Percentiles rank a stretch among this genome's conserved stretches.
phyloP scores from a whole-genome alignment of 2,888 invertebrate species.

The Cryptosula pallasiana region DNA sequence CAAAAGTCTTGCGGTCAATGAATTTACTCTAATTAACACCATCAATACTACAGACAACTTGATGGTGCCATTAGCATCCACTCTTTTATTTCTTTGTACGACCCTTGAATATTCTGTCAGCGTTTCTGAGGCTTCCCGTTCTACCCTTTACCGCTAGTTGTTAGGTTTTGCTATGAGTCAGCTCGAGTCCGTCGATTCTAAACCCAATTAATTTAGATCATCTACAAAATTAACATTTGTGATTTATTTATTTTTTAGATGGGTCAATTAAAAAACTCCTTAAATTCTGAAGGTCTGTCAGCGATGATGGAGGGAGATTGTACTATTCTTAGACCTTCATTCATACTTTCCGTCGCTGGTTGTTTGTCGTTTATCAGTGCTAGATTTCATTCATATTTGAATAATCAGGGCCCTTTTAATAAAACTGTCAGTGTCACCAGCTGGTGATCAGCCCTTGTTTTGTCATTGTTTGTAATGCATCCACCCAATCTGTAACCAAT shows the following conservation, averaged over 20 bases:
- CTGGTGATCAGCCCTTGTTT: not conserved
- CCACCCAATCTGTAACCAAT: too few species aligned
- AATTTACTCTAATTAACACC: slow-evolving; percentile 1
- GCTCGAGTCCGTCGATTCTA: too few species aligned
- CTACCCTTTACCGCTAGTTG: too few species aligned
- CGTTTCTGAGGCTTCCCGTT: too few species aligned
- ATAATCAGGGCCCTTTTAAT: not conserved
- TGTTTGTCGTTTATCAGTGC: not conserved
- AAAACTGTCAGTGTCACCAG: not conserved
- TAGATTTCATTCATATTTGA: not conserved
- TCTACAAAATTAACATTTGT: not conserved
- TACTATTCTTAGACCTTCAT: too few species aligned
- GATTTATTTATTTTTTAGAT: not conserved
- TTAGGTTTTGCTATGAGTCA: too few species aligned
- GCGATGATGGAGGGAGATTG: not conserved
- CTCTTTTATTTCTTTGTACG: too few species aligned
- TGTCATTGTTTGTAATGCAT: too few species aligned
- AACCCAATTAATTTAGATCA: not conserved
- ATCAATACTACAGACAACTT: not conserved
- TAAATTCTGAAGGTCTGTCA: not conserved
- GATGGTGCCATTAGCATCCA: slow-evolving; percentile 11
- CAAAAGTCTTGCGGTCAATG: slow-evolving; percentile 5
- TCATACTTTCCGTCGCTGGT: too few species aligned
- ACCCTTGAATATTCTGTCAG: too few species aligned
- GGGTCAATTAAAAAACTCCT: not conserved